Evolutionary conservation across 2,113 vertebrate species (phyloP).

Genomic region (Suncus etruscus): DNA sequence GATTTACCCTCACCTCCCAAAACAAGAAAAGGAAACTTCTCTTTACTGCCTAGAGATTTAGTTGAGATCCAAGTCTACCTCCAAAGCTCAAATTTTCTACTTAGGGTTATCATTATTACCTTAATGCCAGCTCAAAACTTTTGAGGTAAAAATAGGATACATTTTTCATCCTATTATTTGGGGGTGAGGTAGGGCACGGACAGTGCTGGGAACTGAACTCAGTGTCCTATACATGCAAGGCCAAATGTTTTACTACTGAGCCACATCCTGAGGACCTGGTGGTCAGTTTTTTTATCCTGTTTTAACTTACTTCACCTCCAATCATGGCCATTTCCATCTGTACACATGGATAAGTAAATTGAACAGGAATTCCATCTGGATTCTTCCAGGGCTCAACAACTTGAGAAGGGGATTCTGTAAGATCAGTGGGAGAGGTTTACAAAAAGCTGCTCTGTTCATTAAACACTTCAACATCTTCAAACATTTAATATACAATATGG

Average conservation of each 20-base stretch:
- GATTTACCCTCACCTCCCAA: too few species aligned
- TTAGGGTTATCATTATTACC: neutral
- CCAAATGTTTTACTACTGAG: too few species aligned
- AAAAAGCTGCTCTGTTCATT: neutral
- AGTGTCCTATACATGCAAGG: too few species aligned
- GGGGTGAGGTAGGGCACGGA: too few species aligned
- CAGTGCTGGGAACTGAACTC: too few species aligned
- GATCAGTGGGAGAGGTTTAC: conserved; percentile 55
- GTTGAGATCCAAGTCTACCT: neutral
- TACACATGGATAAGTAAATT: conserved; percentile 90
- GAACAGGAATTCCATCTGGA: conserved; percentile 83
- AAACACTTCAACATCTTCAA: neutral
- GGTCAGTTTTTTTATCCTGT: neutral
- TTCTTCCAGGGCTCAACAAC: conserved; percentile 89
- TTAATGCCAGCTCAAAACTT: neutral
- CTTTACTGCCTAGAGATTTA: neutral
- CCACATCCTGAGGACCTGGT: neutral
- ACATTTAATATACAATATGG: neutral
- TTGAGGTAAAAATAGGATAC: too few species aligned
- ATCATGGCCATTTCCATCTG: conserved; percentile 90
- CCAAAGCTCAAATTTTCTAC: neutral
- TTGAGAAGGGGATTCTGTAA: conserved; percentile 87
- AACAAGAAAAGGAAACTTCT: neutral
- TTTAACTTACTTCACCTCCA: conserved; percentile 89
- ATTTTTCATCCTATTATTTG: too few species aligned